Base-by-base conservation (phyloP, 2,888 invertebrate species). In the Oligia strigilis region DNA sequence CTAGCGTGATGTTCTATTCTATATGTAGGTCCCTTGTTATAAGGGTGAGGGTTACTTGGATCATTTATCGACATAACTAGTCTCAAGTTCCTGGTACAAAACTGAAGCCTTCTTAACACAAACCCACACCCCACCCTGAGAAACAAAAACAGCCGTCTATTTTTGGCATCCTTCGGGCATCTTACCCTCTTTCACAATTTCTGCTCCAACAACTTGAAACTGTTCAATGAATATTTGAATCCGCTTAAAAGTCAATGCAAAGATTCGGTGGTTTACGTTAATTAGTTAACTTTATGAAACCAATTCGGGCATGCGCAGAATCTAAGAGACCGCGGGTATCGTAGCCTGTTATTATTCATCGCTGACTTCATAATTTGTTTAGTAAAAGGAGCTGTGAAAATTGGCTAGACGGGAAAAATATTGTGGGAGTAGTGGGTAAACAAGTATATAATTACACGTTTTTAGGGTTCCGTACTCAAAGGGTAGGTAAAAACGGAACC, bases 161-260 rank as follows among this genome's bases (percentile, higher is more conserved):
- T 70, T 69, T 58, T 14, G n/a, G 19, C 29, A 36, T 43, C 11
- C 69, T 70, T 29, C n/a, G 17, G 17, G 9, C 29, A 23, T 55
- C 62, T 69, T 40, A 62, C 43, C 66, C 46, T 29, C 52, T 43
- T 36, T 62, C 19, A 55, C 6, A 82, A 78, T 65, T 49, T 70
- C 79, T 49, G n/a, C 80, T 62, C 19, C 43, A 86, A 75, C 75
- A 78, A 83, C 69, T 52, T 60, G 19, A 60, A 78, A 75, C 72
- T 55, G 84, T 62, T 76, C 73, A 87, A 84, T 87, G 72, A 84
- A 79, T 71, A 78, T 84, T 87, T 70, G 69, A 86, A 84, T 79
- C 83, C 78, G 77, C 60, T 84, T 80, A 71, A 87, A 84, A 85
- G 75, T 87, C 75, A 85, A 85, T 84, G 60, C 60, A 72, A 87